phyloP scores from a whole-genome alignment of 2,113 vertebrate species.

The Pituophis catenifer region DNA sequence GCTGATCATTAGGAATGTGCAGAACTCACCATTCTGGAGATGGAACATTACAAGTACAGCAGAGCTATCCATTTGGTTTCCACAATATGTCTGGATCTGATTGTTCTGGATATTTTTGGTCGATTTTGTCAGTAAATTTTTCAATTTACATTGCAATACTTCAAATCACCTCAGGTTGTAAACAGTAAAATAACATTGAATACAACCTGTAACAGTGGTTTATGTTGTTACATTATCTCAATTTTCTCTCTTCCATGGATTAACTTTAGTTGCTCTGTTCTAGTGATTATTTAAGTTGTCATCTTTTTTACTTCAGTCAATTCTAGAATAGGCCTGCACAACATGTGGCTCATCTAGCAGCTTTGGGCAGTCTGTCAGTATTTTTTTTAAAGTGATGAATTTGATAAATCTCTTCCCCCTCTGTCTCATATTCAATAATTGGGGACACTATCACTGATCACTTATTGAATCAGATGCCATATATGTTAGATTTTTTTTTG shows the following conservation, averaged over 20 bases:
- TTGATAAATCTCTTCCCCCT: background rate
- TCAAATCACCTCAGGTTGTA: background rate
- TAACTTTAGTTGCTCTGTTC: background rate
- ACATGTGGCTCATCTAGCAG: background rate
- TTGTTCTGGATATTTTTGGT: background rate
- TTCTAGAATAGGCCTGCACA: background rate
- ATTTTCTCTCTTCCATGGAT: background rate
- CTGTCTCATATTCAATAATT: background rate
- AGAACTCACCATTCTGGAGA: background rate
- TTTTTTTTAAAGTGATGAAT: background rate
- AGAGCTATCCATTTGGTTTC: background rate
- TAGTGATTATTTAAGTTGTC: background rate
- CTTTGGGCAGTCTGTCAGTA: background rate
- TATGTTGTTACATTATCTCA: background rate
- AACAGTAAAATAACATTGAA: background rate
- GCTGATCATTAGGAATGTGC: background rate
- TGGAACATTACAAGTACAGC: background rate
- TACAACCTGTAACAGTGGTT: background rate
- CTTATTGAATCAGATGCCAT: background rate
- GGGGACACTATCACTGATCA: background rate
- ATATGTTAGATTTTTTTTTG: background rate
- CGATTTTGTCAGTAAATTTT: background rate
- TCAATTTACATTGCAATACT: background rate
- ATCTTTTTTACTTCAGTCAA: background rate
- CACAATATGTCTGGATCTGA: background rate